phyloP scores from a whole-genome alignment of 2,113 vertebrate species.

The Fregetta grallaria region DNA sequence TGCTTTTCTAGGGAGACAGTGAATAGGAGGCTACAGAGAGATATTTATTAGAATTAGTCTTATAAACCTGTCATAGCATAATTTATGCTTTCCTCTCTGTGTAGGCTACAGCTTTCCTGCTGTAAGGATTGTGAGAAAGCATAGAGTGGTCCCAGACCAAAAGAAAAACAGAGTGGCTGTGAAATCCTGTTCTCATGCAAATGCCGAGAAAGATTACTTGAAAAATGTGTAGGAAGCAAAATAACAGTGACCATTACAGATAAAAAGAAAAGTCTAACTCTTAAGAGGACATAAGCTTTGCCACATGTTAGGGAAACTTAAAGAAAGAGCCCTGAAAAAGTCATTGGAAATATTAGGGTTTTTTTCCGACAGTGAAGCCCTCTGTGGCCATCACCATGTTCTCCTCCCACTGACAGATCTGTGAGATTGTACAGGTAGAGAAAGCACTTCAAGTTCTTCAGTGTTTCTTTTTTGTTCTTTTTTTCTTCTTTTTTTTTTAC shows the following conservation, averaged over 20 bases:
- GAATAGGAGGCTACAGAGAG: conserved; percentile 1
- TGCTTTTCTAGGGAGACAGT: not conserved
- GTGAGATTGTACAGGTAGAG: not conserved
- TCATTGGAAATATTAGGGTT: not conserved
- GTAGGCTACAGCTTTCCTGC: not conserved
- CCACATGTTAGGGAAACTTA: conserved; percentile 6
- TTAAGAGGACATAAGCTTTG: conserved; percentile 7
- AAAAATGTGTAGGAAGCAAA: conserved; percentile 27
- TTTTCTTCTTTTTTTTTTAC: not conserved
- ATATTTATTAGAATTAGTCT: conserved; percentile 49
- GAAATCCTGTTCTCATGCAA: not conserved
- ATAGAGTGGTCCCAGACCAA: not conserved
- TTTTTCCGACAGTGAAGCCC: not conserved
- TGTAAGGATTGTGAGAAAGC: conserved; percentile 25
- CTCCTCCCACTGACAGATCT: not conserved
- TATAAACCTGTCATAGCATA: conserved; percentile 30
- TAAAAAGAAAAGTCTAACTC: not conserved
- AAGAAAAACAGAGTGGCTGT: not conserved
- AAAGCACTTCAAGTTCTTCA: not conserved
- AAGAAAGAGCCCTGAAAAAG: not conserved
- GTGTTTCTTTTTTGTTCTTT: not conserved
- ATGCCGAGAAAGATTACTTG: not conserved
- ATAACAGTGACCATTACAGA: not conserved
- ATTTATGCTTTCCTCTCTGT: conserved; percentile 39
- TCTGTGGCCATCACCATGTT: not conserved